Evolutionary conservation across 2,113 vertebrate species (phyloP).

Genomic region (Phainopepla nitens): DNA sequence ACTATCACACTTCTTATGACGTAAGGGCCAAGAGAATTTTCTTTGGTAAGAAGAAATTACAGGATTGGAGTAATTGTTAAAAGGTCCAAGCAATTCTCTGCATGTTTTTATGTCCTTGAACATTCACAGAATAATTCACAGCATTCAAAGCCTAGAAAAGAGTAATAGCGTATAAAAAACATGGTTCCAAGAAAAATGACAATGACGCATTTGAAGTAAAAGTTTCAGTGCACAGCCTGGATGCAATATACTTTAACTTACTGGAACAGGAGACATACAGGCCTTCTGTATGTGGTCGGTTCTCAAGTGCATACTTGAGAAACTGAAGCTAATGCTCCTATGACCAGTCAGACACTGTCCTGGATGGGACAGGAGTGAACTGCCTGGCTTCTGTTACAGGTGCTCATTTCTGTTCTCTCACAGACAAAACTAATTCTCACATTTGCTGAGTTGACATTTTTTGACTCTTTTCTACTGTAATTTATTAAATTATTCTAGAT

Average conservation of each 20-base stretch:
- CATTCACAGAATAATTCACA: neutral
- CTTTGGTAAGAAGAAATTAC: neutral
- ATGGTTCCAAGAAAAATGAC: neutral
- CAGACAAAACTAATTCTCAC: neutral
- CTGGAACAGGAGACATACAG: neutral
- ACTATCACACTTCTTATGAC: neutral
- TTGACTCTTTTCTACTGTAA: neutral
- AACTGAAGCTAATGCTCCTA: neutral
- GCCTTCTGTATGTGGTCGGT: neutral
- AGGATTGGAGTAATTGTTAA: neutral
- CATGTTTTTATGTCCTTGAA: neutral
- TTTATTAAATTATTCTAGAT: neutral
- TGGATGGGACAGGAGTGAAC: neutral
- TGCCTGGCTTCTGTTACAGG: neutral
- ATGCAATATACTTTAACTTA: neutral
- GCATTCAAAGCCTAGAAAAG: neutral
- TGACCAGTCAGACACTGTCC: neutral
- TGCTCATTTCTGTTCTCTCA: neutral
- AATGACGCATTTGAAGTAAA: neutral
- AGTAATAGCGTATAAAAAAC: neutral
- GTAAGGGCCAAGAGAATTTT: neutral
- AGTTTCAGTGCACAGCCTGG: neutral
- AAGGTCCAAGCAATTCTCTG: neutral
- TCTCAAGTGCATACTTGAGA: neutral
- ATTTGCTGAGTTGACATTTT: neutral